These are phyloP conservation scores for Amphipyra berbera DNA, from an alignment of 2,888 invertebrate genomes.

Conservation along the genomic window DNA sequence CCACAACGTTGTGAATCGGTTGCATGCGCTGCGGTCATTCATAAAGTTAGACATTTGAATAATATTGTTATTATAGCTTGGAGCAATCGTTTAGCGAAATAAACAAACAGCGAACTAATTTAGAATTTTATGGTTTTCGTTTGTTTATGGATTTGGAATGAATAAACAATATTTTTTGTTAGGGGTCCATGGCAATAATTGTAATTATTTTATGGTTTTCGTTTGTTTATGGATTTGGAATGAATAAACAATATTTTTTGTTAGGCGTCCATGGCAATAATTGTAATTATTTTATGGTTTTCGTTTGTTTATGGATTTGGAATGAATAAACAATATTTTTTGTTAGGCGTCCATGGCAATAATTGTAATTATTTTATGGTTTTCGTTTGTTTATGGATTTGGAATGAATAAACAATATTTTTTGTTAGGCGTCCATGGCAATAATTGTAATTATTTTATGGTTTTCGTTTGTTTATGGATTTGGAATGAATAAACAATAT, in stretches of 20 bases:
- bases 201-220: slow-evolving; percentile 1
- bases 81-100: slow-evolving; percentile 20
- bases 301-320: background rate
- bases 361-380: background rate
- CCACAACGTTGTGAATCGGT: slow-evolving; percentile 20
- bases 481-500: background rate
- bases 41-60: slow-evolving; percentile 44
- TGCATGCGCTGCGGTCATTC: slow-evolving; percentile 36
- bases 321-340: background rate
- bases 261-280: background rate
- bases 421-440: background rate
- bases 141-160: background rate
- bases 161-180: background rate
- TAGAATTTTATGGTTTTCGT: slow-evolving; percentile 12
- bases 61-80: slow-evolving; percentile 46
- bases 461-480: slow-evolving; percentile 1
- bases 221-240: background rate
- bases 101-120: slow-evolving; percentile 22
- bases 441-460: background rate
- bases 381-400: slow-evolving; percentile 1
- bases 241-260: background rate
- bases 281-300: background rate
- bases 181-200: background rate
- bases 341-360: background rate
- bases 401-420: background rate